Evolutionary conservation across 2,113 vertebrate species (phyloP).

Genomic region (Tinamus guttatus): DNA sequence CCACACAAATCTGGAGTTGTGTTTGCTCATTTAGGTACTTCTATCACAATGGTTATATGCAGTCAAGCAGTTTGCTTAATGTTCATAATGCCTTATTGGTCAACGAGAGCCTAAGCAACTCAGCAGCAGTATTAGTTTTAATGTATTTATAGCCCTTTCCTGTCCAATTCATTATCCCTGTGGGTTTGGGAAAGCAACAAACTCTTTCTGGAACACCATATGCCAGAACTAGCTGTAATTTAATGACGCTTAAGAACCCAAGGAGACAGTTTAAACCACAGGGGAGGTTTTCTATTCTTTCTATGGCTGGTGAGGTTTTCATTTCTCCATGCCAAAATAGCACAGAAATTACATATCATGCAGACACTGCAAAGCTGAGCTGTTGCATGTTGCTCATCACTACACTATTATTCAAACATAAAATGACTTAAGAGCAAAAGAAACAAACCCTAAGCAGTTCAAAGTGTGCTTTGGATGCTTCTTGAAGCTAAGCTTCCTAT

Average conservation of each 20-base stretch:
- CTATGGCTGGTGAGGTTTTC: conserved; percentile 45
- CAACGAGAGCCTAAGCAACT: conserved; percentile 4
- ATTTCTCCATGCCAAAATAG: conserved; percentile 41
- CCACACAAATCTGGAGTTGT: neutral
- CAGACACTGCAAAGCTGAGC: neutral
- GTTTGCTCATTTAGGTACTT: neutral
- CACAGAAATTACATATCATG: neutral
- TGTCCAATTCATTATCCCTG: conserved; percentile 35
- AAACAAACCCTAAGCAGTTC: conserved; percentile 31
- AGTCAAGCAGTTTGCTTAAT: conserved; percentile 21
- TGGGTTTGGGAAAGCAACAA: conserved; percentile 51
- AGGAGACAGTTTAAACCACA: conserved; percentile 61
- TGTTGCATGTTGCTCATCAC: neutral
- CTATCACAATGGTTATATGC: neutral
- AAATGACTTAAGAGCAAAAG: conserved; percentile 40
- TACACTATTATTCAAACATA: conserved; percentile 27
- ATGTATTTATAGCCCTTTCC: conserved; percentile 51
- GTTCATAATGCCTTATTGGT: conserved; percentile 25
- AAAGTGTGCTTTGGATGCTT: neutral
- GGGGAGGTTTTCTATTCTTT: conserved; percentile 56
- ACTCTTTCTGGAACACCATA: conserved; percentile 28
- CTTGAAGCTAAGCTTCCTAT: neutral
- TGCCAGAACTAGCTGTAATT: conserved; percentile 48
- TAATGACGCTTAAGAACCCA: conserved; percentile 58
- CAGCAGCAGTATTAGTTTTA: conserved; percentile 22